Conservation (phyloP, 1,140 invertebrate genomes). For the Drosophila pseudoananassae region DNA sequence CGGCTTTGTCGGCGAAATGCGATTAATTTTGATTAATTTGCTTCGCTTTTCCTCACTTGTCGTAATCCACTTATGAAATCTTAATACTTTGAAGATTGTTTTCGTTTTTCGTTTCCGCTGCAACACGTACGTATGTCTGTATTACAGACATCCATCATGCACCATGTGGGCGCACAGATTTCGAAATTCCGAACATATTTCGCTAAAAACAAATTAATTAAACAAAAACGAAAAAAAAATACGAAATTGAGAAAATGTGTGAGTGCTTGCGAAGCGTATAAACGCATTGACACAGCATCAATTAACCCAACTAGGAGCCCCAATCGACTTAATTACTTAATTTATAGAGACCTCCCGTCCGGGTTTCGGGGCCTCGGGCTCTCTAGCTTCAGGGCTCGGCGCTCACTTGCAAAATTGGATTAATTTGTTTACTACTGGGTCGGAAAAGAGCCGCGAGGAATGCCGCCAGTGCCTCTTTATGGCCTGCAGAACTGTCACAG, state of each 20-base stretch:
- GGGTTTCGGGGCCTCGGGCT: neutral
- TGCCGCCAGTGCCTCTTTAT: constrained; percentile 34
- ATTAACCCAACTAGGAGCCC: constrained; percentile 60
- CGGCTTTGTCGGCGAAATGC: constrained; percentile 60
- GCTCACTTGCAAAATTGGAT: constrained; percentile 66
- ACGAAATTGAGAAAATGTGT: constrained; percentile 18
- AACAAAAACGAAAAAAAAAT: neutral
- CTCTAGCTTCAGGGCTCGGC: neutral
- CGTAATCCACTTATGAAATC: constrained; percentile 56
- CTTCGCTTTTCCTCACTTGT: constrained; percentile 10
- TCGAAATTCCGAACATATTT: neutral
- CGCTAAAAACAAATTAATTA: constrained; percentile 40
- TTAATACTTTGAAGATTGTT: constrained; percentile 52
- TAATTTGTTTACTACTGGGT: constrained; percentile 72
- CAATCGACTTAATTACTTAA: constrained; percentile 74
- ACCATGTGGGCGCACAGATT: constrained; percentile 37
- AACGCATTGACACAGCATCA: constrained; percentile 76
- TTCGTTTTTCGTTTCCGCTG: constrained; percentile 19
- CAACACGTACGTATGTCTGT: neutral
- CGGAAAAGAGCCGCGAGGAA: constrained; percentile 10
- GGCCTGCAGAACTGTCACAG: constrained; percentile 21
- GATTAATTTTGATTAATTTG: constrained; percentile 78
- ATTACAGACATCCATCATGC: constrained; percentile 39
- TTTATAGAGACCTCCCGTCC: constrained; percentile 56
- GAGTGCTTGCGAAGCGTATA: constrained; percentile 55